These are phyloP conservation scores for Xenopus petersii DNA, from an alignment of 2,797 vertebrate species.

Conservation along the genomic window DNA sequence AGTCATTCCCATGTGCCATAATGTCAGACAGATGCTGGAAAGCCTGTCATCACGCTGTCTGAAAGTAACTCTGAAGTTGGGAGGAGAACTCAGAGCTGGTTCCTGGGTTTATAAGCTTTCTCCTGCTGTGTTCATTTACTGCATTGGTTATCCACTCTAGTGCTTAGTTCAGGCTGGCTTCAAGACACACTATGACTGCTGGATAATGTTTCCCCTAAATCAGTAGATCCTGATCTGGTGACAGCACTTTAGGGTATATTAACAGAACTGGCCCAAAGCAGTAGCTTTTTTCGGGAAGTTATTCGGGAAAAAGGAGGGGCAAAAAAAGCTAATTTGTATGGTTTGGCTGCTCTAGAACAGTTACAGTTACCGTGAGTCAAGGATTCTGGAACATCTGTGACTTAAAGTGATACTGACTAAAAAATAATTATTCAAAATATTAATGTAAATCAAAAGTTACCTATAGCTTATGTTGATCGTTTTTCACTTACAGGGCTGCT, in stretches of 20 bases:
- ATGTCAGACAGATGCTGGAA: slow-evolving; percentile 48
- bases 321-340: slow-evolving; percentile 70
- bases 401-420: no score
- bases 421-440: no score
- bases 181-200: slow-evolving; percentile 66
- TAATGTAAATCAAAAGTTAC: no score
- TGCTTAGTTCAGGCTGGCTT: slow-evolving; percentile 76
- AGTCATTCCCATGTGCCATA: slow-evolving; percentile 64
- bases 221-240: slow-evolving; percentile 76
- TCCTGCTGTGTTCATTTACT: slow-evolving; percentile 71
- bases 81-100: slow-evolving; percentile 82
- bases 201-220: slow-evolving; percentile 55
- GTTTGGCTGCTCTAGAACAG: slow-evolving; percentile 80
- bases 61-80: slow-evolving; percentile 72
- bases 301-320: slow-evolving; percentile 61
- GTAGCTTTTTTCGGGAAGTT: slow-evolving; percentile 67
- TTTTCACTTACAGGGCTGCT: no score
- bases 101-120: slow-evolving; percentile 84
- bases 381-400: neutral
- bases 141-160: slow-evolving; percentile 66
- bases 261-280: slow-evolving; percentile 73
- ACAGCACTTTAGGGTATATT: slow-evolving; percentile 78
- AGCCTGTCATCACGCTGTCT: slow-evolving; percentile 57
- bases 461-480: no score
- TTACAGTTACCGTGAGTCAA: slow-evolving; percentile 53